A percentile compares a stretch with the other conserved stretches of the same genome.
Conservation (phyloP, 64 coral and sea anemone species). For the Porites australiensis region DNA sequence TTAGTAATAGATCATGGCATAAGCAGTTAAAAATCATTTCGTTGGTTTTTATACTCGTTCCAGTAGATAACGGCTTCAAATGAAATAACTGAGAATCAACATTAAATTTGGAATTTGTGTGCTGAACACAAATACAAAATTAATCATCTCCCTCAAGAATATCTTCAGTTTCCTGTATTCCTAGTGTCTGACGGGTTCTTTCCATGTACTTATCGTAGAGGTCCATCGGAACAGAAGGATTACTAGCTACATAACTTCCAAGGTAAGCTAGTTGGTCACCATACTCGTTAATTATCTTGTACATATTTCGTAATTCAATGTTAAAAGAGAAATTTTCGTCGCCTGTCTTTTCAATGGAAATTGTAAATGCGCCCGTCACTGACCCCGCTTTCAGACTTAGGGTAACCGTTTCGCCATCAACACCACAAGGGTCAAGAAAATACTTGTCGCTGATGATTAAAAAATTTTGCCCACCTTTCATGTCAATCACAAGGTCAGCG, state of each 20-base stretch:
- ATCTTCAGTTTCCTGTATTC: neutral
- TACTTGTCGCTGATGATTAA: slow-evolving; percentile 6
- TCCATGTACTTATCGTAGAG: neutral
- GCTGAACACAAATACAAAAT: too few species aligned
- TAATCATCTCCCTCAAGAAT: neutral
- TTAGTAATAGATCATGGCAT: too few species aligned
- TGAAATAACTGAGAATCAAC: too few species aligned
- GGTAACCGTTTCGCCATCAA: slow-evolving; percentile 10
- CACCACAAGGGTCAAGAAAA: slow-evolving; percentile 8
- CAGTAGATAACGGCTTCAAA: too few species aligned
- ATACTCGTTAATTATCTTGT: neutral
- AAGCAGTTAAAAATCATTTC: too few species aligned
- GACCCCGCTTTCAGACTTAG: neutral
- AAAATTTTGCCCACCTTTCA: neutral
- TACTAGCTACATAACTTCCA: too few species aligned
- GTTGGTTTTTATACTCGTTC: too few species aligned
- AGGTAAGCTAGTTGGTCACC: neutral
- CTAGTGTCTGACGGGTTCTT: neutral
- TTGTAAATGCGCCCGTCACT: neutral
- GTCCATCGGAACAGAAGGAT: neutral
- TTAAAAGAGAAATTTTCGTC: neutral
- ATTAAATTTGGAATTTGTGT: too few species aligned
- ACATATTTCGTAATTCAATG: neutral
- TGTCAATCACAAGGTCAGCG: neutral
- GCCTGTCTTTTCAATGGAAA: neutral